phyloP scores from a whole-genome alignment of 64 coral and sea anemone species.

The Montipora capricornis region DNA sequence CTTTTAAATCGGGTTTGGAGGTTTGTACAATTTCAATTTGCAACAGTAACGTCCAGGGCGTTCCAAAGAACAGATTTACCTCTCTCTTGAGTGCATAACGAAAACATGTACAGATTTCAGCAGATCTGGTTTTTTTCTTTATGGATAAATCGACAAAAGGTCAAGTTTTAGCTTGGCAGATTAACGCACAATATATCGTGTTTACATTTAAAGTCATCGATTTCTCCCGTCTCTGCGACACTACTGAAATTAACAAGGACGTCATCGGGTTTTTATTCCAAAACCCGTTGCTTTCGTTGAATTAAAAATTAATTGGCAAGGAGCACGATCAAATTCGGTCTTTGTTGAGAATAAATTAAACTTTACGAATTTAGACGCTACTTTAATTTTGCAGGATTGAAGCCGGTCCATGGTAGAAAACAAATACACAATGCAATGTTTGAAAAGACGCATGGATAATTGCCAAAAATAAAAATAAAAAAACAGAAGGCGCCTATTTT shows the following conservation, averaged over 20 bases:
- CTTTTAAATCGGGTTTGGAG: neutral
- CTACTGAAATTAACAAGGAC: slow-evolving; percentile 16
- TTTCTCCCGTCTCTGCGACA: slow-evolving; percentile 11
- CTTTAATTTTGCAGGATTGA: neutral
- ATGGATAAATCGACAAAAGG: neutral
- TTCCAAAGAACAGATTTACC: neutral
- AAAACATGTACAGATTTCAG: neutral
- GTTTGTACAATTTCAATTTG: neutral
- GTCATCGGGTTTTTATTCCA: neutral
- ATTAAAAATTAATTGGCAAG: slow-evolving; percentile 53
- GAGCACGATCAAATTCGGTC: slow-evolving; percentile 32
- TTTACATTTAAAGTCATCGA: slow-evolving; percentile 45
- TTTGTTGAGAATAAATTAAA: slow-evolving; percentile 36
- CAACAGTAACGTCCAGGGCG: neutral
- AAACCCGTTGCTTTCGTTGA: slow-evolving; percentile 8
- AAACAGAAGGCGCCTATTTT: slow-evolving; percentile 6
- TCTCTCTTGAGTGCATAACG: neutral
- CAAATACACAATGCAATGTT: neutral
- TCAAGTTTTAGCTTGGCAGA: neutral
- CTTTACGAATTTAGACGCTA: neutral
- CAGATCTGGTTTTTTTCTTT: neutral
- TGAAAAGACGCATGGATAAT: neutral
- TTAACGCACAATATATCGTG: neutral
- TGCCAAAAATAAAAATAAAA: neutral
- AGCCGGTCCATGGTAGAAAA: neutral